These are phyloP conservation scores for Phenganax subtilis DNA, from an alignment of 92 coral and sea anemone genomes.

Conservation along the genomic window DNA sequence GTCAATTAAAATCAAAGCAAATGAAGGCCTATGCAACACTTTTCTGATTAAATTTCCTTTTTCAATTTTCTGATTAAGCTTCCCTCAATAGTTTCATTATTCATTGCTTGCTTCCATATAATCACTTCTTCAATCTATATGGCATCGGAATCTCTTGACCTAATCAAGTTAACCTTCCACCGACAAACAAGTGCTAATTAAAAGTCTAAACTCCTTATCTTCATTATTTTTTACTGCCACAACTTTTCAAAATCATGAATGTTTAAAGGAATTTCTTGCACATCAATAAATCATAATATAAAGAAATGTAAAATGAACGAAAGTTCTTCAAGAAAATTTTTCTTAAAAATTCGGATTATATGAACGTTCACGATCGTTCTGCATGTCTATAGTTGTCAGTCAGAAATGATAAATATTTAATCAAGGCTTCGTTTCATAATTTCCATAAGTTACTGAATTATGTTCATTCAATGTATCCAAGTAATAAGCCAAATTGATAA, in stretches of 20 bases:
- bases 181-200: too few relatives aligned
- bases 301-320: too few relatives aligned
- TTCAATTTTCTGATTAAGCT: not conserved
- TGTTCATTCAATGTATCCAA: conserved; percentile 19
- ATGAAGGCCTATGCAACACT: too few relatives aligned
- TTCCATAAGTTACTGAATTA: conserved; percentile 5
- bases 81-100: not conserved
- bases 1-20: too few relatives aligned
- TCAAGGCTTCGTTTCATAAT: not conserved
- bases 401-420: conserved; percentile 24
- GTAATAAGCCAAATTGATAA: not conserved
- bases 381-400: not conserved
- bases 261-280: too few relatives aligned
- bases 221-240: too few relatives aligned
- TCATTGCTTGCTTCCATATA: conserved; percentile 2
- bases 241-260: too few relatives aligned
- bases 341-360: not conserved
- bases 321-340: not conserved
- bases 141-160: too few relatives aligned
- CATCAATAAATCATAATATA: too few relatives aligned
- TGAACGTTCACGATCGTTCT: not conserved
- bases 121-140: not conserved
- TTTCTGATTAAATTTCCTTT: not conserved
- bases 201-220: too few relatives aligned
- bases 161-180: too few relatives aligned